Percentiles rank a stretch among this genome's conserved stretches.
Evolutionary conservation across 2,888 invertebrate species (phyloP).

Genomic region (Parnassius glacialis): DNA sequence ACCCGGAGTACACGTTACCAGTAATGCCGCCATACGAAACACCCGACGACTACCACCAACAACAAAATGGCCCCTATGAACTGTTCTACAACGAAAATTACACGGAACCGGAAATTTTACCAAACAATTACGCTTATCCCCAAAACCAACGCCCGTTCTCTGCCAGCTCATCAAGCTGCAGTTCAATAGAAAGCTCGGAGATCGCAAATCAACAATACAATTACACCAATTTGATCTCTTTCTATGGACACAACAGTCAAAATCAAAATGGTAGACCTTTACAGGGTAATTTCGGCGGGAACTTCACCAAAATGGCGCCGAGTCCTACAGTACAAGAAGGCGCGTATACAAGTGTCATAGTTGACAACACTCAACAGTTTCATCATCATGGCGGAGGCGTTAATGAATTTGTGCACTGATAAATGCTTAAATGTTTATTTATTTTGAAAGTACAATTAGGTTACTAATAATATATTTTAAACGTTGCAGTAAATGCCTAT

Average conservation of each 20-base stretch:
- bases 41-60: slow-evolving; percentile 63
- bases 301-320: slow-evolving; percentile 61
- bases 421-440: slow-evolving; percentile 13
- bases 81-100: slow-evolving; percentile 79
- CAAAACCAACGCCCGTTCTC: slow-evolving; percentile 86
- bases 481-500: too few species aligned
- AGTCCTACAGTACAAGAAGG: slow-evolving; percentile 72
- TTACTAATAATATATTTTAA: too few species aligned
- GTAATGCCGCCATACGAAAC: slow-evolving; percentile 57
- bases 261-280: slow-evolving; percentile 59
- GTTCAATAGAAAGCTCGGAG: slow-evolving; percentile 85
- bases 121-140: slow-evolving; percentile 63
- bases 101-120: slow-evolving; percentile 67
- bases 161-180: slow-evolving; percentile 88
- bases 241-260: slow-evolving; percentile 57
- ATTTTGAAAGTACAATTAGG: not conserved
- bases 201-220: slow-evolving; percentile 69
- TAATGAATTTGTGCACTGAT: slow-evolving; percentile 73
- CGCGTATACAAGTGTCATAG: slow-evolving; percentile 95
- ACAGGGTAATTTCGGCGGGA: slow-evolving; percentile 57
- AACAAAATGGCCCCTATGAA: slow-evolving; percentile 69
- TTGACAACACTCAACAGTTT: slow-evolving; percentile 94
- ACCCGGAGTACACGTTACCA: slow-evolving; percentile 74
- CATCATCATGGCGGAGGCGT: slow-evolving; percentile 67
- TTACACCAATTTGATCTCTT: slow-evolving; percentile 67